Evolutionary conservation across 1,140 invertebrate genomes (phyloP).

Genomic region (Pteromalus puparum): DNA sequence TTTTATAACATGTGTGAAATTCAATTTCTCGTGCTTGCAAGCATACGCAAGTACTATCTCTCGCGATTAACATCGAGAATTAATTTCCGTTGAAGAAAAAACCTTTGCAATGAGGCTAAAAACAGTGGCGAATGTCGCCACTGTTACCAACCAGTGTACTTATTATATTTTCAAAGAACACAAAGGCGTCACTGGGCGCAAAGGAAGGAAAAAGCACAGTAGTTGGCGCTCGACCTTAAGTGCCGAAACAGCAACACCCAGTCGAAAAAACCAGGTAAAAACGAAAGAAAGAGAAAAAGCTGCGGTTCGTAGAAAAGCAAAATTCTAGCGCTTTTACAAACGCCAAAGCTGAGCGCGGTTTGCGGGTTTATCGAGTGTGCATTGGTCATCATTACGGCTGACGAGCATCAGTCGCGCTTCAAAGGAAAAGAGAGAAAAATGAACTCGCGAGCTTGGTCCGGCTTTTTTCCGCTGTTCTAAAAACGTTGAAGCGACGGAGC

Average conservation of each 20-base stretch:
- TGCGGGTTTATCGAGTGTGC: constrained; percentile 35
- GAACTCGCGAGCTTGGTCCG: neutral
- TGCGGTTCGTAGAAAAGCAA: neutral
- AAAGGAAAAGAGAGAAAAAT: constrained; percentile 10
- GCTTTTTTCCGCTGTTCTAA: neutral
- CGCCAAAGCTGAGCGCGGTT: neutral
- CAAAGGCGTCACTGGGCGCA: neutral
- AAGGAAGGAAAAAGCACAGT: neutral
- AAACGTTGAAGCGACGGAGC: constrained; percentile 1
- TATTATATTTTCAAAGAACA: neutral
- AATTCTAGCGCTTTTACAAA: neutral
- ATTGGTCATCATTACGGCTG: constrained; percentile 39
- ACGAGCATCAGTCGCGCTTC: constrained; percentile 5
- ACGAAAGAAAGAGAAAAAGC: neutral
- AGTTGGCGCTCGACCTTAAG: neutral
- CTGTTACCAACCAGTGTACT: too few relatives aligned
- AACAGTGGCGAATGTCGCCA: neutral
- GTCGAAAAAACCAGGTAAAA: neutral
- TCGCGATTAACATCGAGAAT: too few relatives aligned
- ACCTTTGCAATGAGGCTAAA: neutral
- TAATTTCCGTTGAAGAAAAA: too few relatives aligned
- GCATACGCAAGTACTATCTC: too few relatives aligned
- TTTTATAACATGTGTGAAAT: too few relatives aligned
- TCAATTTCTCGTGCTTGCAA: too few relatives aligned
- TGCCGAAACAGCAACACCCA: neutral